Percentiles rank a stretch among this genome's conserved stretches.
Evolutionary conservation across 2,888 invertebrate species (phyloP).

Genomic region (Pachycephus smyrnensis): DNA sequence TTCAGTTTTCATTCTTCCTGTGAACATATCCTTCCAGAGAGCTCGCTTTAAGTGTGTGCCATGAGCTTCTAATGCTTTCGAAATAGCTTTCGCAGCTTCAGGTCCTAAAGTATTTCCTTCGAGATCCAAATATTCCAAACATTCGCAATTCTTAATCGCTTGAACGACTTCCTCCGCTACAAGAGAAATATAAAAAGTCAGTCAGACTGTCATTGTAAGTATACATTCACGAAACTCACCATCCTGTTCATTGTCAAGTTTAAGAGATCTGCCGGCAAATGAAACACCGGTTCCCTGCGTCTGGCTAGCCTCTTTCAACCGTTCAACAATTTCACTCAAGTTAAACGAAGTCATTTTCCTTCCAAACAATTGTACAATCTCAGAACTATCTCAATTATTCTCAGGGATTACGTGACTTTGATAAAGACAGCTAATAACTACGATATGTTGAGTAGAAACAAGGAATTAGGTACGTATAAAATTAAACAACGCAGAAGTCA

Average conservation of each 20-base stretch:
- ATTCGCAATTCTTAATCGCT: conserved; percentile 78
- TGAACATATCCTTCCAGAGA: conserved; percentile 97
- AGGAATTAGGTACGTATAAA: no score
- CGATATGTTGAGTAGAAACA: no score
- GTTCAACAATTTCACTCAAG: conserved; percentile 70
- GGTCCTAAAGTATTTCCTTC: conserved; percentile 96
- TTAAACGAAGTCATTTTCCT: conserved; percentile 69
- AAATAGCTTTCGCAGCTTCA: conserved; percentile 87
- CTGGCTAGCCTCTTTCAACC: conserved; percentile 46
- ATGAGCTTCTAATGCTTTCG: conserved; percentile 81
- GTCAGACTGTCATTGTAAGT: conserved; percentile 10
- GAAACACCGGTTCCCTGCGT: conserved; percentile 75
- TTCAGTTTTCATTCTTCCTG: conserved; percentile 93
- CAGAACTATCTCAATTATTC: no score
- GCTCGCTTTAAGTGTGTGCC: conserved; percentile 83
- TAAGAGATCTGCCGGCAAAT: conserved; percentile 83
- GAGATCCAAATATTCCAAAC: conserved; percentile 81
- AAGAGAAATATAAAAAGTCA: conserved; percentile 9
- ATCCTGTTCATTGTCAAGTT: conserved; percentile 82
- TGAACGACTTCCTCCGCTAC: conserved; percentile 80
- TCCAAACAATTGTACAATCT: neutral
- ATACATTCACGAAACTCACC: conserved; percentile 70
- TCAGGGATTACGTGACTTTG: no score
- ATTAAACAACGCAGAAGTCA: neutral
- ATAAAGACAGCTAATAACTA: no score